Evolutionary conservation across 64 coral and sea anemone genomes (phyloP).

Genomic region (Anthopleura sola): DNA sequence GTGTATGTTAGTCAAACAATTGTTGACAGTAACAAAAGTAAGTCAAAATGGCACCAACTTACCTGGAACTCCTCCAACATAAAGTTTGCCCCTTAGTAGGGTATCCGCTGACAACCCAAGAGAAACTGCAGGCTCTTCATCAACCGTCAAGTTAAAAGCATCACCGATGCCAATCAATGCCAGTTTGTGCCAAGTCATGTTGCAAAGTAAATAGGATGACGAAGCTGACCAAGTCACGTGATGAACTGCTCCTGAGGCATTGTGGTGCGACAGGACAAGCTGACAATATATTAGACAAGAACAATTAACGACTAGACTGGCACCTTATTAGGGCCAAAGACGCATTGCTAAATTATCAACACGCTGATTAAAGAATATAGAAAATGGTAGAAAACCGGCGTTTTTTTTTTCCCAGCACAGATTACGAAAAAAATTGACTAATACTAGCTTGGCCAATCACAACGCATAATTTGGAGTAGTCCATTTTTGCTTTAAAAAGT

Average conservation of each 20-base stretch:
- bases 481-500: too few relatives aligned
- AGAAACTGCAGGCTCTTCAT: not conserved
- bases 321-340: too few relatives aligned
- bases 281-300: not conserved
- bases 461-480: too few relatives aligned
- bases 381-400: too few relatives aligned
- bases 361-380: too few relatives aligned
- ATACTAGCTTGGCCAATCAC: too few relatives aligned
- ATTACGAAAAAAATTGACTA: too few relatives aligned
- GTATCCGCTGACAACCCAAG: not conserved
- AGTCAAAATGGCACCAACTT: not conserved
- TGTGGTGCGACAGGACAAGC: slow-evolving; percentile 33
- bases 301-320: not conserved
- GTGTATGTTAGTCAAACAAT: not conserved
- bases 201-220: slow-evolving; percentile 54
- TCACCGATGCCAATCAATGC: slow-evolving; percentile 3
- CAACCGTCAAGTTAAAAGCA: slow-evolving; percentile 23
- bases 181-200: slow-evolving; percentile 55
- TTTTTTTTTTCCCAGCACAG: too few relatives aligned
- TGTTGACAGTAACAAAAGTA: too few relatives aligned
- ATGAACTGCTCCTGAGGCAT: not conserved
- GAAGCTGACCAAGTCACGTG: slow-evolving; percentile 38
- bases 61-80: slow-evolving; percentile 59
- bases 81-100: slow-evolving; percentile 13
- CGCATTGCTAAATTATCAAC: too few relatives aligned